A percentile compares a stretch with the other conserved stretches of the same genome.
These are phyloP conservation scores for Lithosia quadra DNA, from an alignment of 2,888 invertebrate species.

Conservation along the genomic window DNA sequence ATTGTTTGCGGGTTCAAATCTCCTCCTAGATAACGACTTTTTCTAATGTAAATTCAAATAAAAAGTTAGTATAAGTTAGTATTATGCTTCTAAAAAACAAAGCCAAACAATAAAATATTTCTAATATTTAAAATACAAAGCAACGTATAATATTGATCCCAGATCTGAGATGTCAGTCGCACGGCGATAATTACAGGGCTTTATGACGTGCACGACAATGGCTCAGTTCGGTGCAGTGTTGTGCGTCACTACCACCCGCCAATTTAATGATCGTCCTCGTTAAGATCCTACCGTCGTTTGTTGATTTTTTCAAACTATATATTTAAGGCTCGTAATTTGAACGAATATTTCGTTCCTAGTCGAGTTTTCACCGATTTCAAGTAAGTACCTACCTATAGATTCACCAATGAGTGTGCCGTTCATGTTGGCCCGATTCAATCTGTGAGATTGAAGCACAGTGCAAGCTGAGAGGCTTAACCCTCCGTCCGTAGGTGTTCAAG, in stretches of 20 bases:
- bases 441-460: constrained; percentile 54
- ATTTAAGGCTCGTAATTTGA: not conserved
- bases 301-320: not conserved
- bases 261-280: constrained; percentile 54
- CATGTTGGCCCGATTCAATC: constrained; percentile 60
- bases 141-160: constrained; percentile 26
- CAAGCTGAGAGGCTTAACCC: constrained; percentile 71
- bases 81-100: too few species aligned
- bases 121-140: constrained; percentile 23
- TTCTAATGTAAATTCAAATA: too few species aligned
- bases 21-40: too few species aligned
- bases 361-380: too few species aligned
- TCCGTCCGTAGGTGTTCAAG: constrained; percentile 61
- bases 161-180: constrained; percentile 58
- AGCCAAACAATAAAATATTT: not conserved
- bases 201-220: constrained; percentile 57
- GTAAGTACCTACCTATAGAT: not conserved
- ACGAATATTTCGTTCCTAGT: too few species aligned
- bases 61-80: too few species aligned
- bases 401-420: constrained; percentile 12
- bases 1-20: too few species aligned
- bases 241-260: constrained; percentile 58
- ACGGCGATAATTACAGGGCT: constrained; percentile 68
- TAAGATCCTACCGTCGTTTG: constrained; percentile 21
- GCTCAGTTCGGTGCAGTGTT: constrained; percentile 31